Evolutionary conservation across 2,797 vertebrate species (phyloP).

Genomic region (Pagetopsis macropterus): DNA sequence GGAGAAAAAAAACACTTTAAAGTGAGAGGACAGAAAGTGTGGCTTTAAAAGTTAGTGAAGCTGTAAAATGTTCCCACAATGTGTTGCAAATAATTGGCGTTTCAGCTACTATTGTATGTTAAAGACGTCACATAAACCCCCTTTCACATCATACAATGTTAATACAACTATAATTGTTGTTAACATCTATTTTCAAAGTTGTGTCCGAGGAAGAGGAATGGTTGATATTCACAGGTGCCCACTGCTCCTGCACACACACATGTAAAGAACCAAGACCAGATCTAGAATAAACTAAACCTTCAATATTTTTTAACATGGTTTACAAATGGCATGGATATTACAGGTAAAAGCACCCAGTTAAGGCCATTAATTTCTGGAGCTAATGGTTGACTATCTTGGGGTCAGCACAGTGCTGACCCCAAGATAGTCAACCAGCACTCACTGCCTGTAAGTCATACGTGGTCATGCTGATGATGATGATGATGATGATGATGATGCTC

Average conservation of each 20-base stretch:
- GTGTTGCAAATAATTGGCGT: background rate
- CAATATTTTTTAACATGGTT: slow-evolving; percentile 4
- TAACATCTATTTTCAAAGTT: slow-evolving; percentile 17
- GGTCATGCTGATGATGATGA: slow-evolving; percentile 4
- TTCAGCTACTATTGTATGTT: slow-evolving; percentile 5
- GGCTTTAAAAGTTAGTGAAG: background rate
- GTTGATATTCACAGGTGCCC: background rate
- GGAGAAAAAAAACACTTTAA: background rate
- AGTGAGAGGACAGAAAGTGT: slow-evolving; percentile 1
- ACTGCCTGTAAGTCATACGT: background rate
- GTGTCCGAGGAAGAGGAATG: slow-evolving; percentile 9
- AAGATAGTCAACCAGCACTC: no score
- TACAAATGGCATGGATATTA: background rate
- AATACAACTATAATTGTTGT: background rate
- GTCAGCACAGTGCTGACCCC: background rate
- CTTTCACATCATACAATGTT: background rate
- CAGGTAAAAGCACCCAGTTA: slow-evolving; percentile 10
- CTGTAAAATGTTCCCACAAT: background rate
- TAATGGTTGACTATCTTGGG: background rate
- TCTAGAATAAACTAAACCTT: slow-evolving; percentile 5
- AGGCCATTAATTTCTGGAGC: background rate
- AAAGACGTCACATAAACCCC: background rate
- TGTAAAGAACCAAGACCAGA: slow-evolving; percentile 1
- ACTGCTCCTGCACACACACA: slow-evolving; percentile 10
- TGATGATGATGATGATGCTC: slow-evolving; percentile 4